A percentile compares a stretch with the other conserved stretches of the same genome.
Conservation (phyloP, 2,888 invertebrate genomes). For the Ditula angustiorana region DNA sequence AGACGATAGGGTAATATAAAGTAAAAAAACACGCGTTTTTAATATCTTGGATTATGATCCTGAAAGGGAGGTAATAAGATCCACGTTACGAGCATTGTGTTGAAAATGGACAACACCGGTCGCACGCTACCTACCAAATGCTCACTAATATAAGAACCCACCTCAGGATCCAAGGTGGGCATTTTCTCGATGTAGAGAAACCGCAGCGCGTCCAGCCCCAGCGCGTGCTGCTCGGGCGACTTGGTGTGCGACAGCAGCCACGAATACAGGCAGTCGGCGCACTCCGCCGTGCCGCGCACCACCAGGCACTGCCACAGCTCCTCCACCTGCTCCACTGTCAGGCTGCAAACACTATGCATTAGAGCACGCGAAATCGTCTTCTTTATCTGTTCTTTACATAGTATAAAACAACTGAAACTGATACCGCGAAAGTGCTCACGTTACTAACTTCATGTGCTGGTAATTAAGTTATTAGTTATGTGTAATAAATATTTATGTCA, state of each 20-base stretch:
- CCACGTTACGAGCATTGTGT: too few species aligned
- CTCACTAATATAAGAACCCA: constrained; percentile 53
- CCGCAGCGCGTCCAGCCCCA: constrained; percentile 94
- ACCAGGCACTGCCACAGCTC: constrained; percentile 96
- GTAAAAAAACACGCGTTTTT: too few species aligned
- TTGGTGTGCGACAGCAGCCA: constrained; percentile 97
- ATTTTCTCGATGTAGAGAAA: constrained; percentile 95
- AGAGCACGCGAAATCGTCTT: not conserved
- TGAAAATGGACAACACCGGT: too few species aligned
- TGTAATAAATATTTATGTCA: too few species aligned
- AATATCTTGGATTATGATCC: too few species aligned
- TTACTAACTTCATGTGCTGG: too few species aligned
- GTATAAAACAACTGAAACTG: too few species aligned
- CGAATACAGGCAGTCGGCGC: constrained; percentile 96
- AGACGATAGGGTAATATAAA: too few species aligned
- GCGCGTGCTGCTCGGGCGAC: constrained; percentile 95
- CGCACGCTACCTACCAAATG: not conserved
- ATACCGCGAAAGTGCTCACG: too few species aligned
- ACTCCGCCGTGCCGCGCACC: constrained; percentile 89
- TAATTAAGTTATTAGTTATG: too few species aligned
- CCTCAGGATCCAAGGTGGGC: constrained; percentile 94
- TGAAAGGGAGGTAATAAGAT: too few species aligned
- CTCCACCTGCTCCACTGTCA: constrained; percentile 95
- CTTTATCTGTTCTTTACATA: too few species aligned
- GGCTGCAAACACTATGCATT: constrained; percentile 67